Conservation (phyloP, 2,797 vertebrate species). For the Sciaenops ocellatus region DNA sequence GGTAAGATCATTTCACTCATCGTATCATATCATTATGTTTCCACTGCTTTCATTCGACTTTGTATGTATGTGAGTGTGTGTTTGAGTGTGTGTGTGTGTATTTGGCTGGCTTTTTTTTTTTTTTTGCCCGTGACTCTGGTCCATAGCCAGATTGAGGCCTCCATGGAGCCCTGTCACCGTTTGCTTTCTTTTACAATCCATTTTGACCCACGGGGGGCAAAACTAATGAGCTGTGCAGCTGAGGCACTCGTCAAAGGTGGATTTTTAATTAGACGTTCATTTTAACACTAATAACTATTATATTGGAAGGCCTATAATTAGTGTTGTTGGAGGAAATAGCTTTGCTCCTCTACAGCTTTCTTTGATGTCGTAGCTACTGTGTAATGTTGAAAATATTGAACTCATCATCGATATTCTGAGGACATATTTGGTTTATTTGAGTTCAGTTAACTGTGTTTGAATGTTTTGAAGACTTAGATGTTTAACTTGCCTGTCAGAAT, state of each 20-base stretch:
- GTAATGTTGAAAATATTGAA: conserved; percentile 27
- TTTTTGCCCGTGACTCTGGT: conserved; percentile 55
- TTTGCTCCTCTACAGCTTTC: conserved; percentile 28
- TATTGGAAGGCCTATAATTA: conserved; percentile 54
- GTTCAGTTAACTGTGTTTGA: conserved; percentile 3
- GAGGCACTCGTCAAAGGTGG: conserved; percentile 55
- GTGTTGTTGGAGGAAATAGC: conserved; percentile 10
- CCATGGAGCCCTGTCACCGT: conserved; percentile 65
- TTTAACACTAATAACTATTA: conserved; percentile 46
- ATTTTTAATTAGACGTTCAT: conserved; percentile 63
- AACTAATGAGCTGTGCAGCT: conserved; percentile 70
- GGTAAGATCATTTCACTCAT: conserved; percentile 81
- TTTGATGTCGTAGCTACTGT: conserved; percentile 29
- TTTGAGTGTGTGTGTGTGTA: conserved; percentile 26
- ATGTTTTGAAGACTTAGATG: neutral
- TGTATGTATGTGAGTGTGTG: neutral
- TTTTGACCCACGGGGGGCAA: conserved; percentile 65
- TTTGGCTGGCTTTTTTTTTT: conserved; percentile 37
- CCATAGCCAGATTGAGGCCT: conserved; percentile 75
- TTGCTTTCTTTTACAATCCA: conserved; percentile 74
- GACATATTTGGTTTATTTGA: neutral
- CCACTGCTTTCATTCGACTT: conserved; percentile 37
- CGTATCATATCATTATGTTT: conserved; percentile 30
- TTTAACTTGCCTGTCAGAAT: neutral
- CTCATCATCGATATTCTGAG: conserved; percentile 19